Evolutionary conservation across 2,797 vertebrate species (phyloP).

Genomic region (Anguilla obscura): DNA sequence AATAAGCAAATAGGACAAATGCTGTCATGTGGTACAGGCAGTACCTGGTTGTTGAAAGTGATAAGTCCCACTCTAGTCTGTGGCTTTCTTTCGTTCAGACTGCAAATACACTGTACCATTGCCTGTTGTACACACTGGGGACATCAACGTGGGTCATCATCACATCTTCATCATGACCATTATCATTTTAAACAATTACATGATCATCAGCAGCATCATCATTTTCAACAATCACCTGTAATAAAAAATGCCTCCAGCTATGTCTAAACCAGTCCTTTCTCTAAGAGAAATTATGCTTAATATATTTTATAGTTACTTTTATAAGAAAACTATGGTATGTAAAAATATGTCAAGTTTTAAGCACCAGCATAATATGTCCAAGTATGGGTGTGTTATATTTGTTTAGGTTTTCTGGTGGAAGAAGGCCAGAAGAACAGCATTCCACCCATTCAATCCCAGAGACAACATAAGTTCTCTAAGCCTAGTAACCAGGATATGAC

Average conservation of each 20-base stretch:
- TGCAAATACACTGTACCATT: conserved; percentile 62
- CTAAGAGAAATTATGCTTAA: neutral
- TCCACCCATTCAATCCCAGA: neutral
- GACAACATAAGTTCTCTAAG: neutral
- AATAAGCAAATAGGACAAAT: neutral
- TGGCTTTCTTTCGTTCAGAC: conserved; percentile 57
- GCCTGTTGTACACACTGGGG: conserved; percentile 70
- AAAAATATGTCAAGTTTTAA: neutral
- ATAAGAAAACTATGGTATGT: neutral
- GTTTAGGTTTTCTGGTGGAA: too few species aligned
- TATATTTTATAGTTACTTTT: neutral
- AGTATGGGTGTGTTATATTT: too few species aligned
- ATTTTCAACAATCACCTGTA: neutral
- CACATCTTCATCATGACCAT: neutral
- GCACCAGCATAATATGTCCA: neutral
- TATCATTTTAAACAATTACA: neutral
- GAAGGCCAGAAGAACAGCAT: neutral
- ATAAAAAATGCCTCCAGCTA: neutral
- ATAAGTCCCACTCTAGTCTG: conserved; percentile 64
- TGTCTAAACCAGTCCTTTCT: neutral
- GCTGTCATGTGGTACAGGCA: neutral
- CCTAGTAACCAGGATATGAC: neutral
- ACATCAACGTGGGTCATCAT: conserved; percentile 17
- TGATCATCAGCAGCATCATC: neutral
- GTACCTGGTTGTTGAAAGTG: conserved; percentile 71